These are phyloP conservation scores for Drosophila nikananu DNA, from an alignment of 1,140 invertebrate species.

Conservation along the genomic window DNA sequence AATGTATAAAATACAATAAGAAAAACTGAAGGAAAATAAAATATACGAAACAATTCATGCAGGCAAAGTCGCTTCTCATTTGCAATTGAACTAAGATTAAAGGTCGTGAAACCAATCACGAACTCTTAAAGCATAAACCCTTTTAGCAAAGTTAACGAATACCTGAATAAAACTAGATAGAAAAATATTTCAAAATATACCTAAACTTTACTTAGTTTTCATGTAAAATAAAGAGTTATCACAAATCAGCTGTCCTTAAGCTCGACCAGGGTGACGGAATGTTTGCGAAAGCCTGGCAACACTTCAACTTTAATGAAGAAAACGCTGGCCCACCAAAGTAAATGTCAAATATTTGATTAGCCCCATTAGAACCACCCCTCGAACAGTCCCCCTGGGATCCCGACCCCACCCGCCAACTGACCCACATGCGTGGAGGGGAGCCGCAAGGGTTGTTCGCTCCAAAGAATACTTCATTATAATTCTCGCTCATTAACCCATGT, in stretches of 20 bases:
- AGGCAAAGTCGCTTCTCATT: neutral
- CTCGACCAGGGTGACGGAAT: conserved; percentile 1
- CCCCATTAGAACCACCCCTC: conserved; percentile 65
- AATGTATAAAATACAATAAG: neutral
- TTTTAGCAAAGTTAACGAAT: neutral
- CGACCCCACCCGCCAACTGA: conserved; percentile 32
- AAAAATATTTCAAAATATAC: neutral
- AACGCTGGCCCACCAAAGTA: conserved; percentile 46
- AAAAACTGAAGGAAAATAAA: neutral
- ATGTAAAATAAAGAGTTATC: neutral
- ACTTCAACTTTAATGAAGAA: conserved; percentile 45
- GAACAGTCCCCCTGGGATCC: neutral
- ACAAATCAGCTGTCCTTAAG: neutral
- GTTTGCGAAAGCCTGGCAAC: conserved; percentile 34
- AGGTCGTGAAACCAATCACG: neutral
- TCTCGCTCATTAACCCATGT: conserved; percentile 74
- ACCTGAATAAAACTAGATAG: neutral
- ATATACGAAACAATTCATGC: neutral
- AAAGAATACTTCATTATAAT: conserved; percentile 76
- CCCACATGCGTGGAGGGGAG: conserved; percentile 55
- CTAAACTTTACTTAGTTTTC: too few relatives aligned
- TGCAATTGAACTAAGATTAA: neutral
- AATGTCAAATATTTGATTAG: conserved; percentile 82
- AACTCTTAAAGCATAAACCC: neutral
- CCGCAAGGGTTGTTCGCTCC: conserved; percentile 53